Evolutionary conservation across 1,140 invertebrate species (phyloP), one percentile per base, ranked within the genome.

Genomic region (Andricus grossulariae): DNA sequence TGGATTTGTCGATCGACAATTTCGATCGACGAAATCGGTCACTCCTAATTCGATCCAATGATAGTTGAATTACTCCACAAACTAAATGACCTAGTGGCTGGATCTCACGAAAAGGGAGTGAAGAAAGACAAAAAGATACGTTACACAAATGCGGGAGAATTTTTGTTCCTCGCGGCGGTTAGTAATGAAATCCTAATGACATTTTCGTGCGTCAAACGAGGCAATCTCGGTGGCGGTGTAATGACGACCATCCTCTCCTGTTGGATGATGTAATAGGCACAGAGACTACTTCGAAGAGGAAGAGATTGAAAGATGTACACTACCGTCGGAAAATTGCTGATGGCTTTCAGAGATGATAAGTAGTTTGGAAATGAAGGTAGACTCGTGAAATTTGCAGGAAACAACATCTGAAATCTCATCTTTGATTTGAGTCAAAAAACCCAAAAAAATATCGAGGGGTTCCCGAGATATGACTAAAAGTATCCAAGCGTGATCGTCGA

Each of bases 111-210:
- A 55, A 21, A 51, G n/a, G 60, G 19, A 16, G 32, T 18, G 54
- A 70, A 57, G 45, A 77, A 60, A 50, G 73, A 73, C 32, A 39
- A 77, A 78, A 80, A 76, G 71, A 57, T 70, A 77, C 39, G 75
- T 87, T 87, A 83, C 84, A 82, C 75, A 86, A 86, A 86, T 78
- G 79, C 76, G 81, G 79, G 79, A 75, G 76, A 78, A 57, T 74
- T 52, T 80, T 85, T 76, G 75, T 82, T 78, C 79, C 76, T 83
- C 81, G 73, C 79, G 84, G 79, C 81, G 80, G 79, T 86, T 82
- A 81, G 82, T 86, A 86, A 87, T 85, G 87, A 88, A 88, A 88
- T 85, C 81, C 85, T 89, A 89, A 90, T 89, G 88, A 88, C 87
- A 88, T 89, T 90, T 88, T 89, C 85, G 88, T 86, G 85, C 88